Base-by-base conservation (phyloP, 2,888 invertebrate genomes). In the Holacanthella duospinosa region DNA sequence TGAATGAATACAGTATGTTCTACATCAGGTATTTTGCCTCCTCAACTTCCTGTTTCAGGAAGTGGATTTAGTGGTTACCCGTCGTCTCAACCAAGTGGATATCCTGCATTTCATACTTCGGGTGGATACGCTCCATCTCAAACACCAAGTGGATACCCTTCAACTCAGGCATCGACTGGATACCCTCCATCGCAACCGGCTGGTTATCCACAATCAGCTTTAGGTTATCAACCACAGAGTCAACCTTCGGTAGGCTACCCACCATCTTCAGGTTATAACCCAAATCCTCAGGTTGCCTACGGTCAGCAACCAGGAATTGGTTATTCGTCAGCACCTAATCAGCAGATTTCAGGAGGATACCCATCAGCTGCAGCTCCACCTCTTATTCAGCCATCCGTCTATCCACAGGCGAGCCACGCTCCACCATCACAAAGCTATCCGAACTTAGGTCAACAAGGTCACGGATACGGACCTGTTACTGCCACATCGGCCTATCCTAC, bases 241-340 rank as follows among this genome's bases (percentile, higher is more conserved):
- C n/a, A n/a, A n/a, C n/a, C n/a, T n/a, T n/a, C n/a, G n/a, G 60
- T 61, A 25, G 61, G 63, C 29, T 67, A 67, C 58, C 66, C 68
- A 59, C 56, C 56, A 36, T 29, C 61, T 21, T 59, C 64, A 25
- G 57, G 59, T 60, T 57, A 59, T 19, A 48, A 60, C 48, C 55
- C 60, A 12, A 27, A 19, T 43, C 26, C 26, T 9, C 43, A 28
- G 12, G 25, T 24, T 19, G 56, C 53, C 27, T 43, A 55, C 26
- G n/a, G n/a, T n/a, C n/a, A n/a, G n/a, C 43, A 48, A 25, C 61
- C 60, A 54, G 36, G 6, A 55, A 43, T n/a, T 29, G 59, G 44
- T 26, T 43, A 25, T 43, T 25, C 53, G 24, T 56, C 64, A 19
- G 64, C 57, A 3, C 59, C 55, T 55, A 59, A 54, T 12, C 62